Evolutionary conservation across 2,113 vertebrate genomes (phyloP).

Genomic region (Pomatostomus ruficeps): DNA sequence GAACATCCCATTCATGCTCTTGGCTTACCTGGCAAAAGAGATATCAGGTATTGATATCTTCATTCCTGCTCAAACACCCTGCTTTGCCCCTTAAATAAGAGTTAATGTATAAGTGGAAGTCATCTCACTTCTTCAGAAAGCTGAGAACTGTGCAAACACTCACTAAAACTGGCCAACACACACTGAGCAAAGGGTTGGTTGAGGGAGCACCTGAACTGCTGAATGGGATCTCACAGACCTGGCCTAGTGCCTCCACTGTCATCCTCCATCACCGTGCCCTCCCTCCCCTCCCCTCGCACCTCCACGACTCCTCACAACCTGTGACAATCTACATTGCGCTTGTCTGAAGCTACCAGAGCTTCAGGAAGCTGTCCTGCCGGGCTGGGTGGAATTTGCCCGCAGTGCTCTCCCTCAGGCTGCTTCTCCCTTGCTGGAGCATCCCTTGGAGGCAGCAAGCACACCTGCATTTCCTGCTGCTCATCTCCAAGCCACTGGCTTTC

Average conservation of each 20-base stretch:
- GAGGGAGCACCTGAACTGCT: not conserved
- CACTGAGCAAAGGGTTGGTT: not conserved
- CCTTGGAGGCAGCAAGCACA: rapidly evolving
- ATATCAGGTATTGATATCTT: not conserved
- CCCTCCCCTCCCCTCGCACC: rapidly evolving
- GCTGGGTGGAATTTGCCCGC: not conserved
- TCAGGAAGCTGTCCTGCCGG: not conserved
- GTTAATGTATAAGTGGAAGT: not conserved
- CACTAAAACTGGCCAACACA: not conserved
- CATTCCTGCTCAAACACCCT: not conserved
- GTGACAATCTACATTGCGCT: not conserved
- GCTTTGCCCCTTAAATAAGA: not conserved
- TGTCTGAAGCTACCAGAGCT: not conserved
- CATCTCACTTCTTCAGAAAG: not conserved
- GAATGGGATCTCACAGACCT: rapidly evolving
- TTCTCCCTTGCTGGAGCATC: not conserved
- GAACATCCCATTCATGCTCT: not conserved
- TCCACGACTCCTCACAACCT: not conserved
- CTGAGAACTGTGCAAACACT: not conserved
- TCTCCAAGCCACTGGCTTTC: not conserved
- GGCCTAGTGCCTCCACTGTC: not conserved
- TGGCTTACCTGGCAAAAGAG: not conserved
- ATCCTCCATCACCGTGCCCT: not conserved
- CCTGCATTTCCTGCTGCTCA: not conserved
- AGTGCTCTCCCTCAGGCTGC: not conserved